A percentile compares a stretch with the other conserved stretches of the same genome.
Conservation (phyloP, 2,113 vertebrate species). For the Eptesicus fuscus region DNA sequence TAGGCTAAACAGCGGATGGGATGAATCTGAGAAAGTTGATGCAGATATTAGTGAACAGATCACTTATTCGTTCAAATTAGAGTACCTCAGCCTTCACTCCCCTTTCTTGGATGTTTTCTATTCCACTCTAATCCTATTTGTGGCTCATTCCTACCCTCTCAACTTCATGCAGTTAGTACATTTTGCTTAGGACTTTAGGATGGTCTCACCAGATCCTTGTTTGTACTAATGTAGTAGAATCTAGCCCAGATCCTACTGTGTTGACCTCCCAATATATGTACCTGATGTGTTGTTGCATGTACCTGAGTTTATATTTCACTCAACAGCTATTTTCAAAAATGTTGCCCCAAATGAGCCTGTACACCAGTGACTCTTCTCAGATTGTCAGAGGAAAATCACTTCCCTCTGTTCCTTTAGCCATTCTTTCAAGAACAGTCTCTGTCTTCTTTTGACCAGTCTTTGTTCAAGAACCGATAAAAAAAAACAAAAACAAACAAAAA, state of each 20-base stretch:
- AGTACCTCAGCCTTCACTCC: background rate
- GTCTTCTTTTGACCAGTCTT: background rate
- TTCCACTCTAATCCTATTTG: background rate
- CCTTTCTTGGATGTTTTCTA: background rate
- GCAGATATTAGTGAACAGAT: background rate
- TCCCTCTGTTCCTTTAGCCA: background rate
- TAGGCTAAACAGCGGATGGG: background rate
- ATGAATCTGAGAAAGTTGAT: background rate
- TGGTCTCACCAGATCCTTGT: background rate
- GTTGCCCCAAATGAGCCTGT: background rate
- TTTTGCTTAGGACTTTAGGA: background rate
- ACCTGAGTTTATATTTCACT: background rate
- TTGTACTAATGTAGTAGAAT: background rate
- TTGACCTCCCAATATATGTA: background rate
- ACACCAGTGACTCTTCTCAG: background rate
- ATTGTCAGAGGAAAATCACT: background rate
- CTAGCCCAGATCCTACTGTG: background rate
- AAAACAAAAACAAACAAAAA: background rate
- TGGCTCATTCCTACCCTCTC: background rate
- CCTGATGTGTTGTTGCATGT: background rate
- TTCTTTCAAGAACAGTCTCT: background rate
- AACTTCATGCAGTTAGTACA: background rate
- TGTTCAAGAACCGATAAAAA: background rate
- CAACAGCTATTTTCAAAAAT: background rate
- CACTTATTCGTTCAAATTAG: background rate